Evolutionary conservation across 2,113 vertebrate species (phyloP), one percentile per base, ranked within the genome.

Genomic region (Vimba vimba): DNA sequence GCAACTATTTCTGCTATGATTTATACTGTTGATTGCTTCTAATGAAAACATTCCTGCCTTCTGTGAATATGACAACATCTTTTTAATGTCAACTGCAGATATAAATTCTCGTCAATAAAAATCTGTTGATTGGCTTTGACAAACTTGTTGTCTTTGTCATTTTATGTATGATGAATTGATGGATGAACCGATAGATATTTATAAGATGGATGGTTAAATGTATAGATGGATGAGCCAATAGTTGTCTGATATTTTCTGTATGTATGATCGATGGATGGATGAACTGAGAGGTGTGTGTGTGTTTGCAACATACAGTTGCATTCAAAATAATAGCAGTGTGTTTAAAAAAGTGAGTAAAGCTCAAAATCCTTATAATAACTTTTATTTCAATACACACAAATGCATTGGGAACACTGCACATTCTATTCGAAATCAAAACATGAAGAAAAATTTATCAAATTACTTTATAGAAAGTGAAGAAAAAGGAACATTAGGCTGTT

Each of bases 11-110:
- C 17, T 66, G 76, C 47, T 66, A 10, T 79, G 84, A 25, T 80
- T 79, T 59, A 85, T 81, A 47, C 4, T 73, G 21, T 43, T 69
- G 9, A 76, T 17, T 85, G 64, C 57, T 86, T 85, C 52, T 64
- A 66, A 59, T 89, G 82, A 87, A 82, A 69, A 87, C 80, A 90
- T 91, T 91, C 73, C 91, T 90, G 88, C 76, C 75, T 88, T 91
- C 45, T 73, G 74, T 89, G 83, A 50, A 86, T 86, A 78, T n/a
- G 64, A 85, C 78, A 23, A 62, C 80, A 36, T 59, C 62, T 27
- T 87, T 75, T 92, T 39, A 81, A 84, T 85, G 85, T 47, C 87
- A 77, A 74, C 59, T 82, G 59, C 66, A 39, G 30, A 83, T 57
- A 76, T 47, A 81, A 47, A 62, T 76, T 57, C 1, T 79, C 79